Conservation (phyloP, 2,888 invertebrate genomes). For the Sminthurides aquaticus region DNA sequence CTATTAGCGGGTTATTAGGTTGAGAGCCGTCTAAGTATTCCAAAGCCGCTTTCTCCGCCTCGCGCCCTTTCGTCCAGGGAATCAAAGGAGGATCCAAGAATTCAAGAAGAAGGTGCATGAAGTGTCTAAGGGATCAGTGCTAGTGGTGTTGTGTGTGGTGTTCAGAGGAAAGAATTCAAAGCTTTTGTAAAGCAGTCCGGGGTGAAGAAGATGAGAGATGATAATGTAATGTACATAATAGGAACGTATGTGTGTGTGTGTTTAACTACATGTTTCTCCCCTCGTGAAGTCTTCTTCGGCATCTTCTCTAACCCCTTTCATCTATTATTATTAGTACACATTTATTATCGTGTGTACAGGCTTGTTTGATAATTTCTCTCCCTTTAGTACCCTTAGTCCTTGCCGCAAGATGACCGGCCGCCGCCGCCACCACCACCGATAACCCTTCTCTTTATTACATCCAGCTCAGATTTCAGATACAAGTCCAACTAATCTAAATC, state of each 20-base stretch:
- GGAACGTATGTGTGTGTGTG: too few species aligned
- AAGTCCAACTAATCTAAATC: too few species aligned
- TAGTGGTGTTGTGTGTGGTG: too few species aligned
- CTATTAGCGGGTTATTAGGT: neutral
- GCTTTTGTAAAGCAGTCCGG: neutral
- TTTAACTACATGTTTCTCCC: neutral
- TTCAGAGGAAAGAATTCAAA: neutral
- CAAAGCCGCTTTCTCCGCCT: neutral
- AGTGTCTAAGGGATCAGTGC: neutral
- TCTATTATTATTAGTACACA: slow-evolving; percentile 20
- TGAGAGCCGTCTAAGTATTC: neutral
- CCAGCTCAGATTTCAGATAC: neutral
- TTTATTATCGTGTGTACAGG: slow-evolving; percentile 19
- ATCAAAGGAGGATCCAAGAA: neutral
- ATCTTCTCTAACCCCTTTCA: neutral
- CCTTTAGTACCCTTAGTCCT: neutral
- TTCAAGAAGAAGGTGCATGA: too few species aligned
- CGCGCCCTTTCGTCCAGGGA: neutral
- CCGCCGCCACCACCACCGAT: too few species aligned
- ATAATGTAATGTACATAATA: neutral
- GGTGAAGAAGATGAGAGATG: neutral
- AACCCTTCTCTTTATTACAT: too few species aligned
- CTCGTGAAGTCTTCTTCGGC: neutral
- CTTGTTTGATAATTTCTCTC: slow-evolving; percentile 10
- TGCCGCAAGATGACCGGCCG: slow-evolving; percentile 9